Percentiles rank a stretch among this genome's conserved stretches.
phyloP scores from a whole-genome alignment of 2,113 vertebrate genomes.

The Myiozetetes cayanensis region DNA sequence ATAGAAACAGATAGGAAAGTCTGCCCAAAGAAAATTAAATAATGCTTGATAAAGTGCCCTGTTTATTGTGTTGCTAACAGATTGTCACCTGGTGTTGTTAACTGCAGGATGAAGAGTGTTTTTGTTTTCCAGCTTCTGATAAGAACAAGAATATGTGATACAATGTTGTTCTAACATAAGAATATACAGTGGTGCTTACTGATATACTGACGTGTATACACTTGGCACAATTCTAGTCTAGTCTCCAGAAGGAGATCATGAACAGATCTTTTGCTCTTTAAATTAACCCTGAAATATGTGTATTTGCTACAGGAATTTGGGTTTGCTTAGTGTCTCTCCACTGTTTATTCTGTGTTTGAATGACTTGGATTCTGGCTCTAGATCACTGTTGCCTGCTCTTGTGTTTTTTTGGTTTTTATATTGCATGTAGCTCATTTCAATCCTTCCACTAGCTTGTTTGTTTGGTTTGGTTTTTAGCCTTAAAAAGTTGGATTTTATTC shows the following conservation, averaged over 20 bases:
- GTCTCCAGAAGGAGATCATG: not conserved
- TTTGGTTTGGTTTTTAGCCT: not conserved
- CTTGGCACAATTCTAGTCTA: not conserved
- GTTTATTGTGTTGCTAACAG: not conserved
- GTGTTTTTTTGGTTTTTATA: not conserved
- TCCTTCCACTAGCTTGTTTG: not conserved
- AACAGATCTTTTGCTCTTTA: not conserved
- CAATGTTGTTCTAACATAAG: not conserved
- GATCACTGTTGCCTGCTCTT: not conserved
- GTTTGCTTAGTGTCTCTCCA: not conserved
- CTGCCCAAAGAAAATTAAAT: not conserved
- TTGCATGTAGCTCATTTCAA: not conserved
- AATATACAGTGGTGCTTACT: not conserved
- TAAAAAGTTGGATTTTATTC: not conserved
- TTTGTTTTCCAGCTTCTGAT: not conserved
- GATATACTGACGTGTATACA: not conserved
- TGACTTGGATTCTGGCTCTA: not conserved
- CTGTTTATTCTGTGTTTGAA: not conserved
- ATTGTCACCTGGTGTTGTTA: not conserved
- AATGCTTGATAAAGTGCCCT: not conserved
- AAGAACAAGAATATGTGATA: not conserved
- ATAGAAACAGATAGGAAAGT: not conserved
- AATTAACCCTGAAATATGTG: not conserved
- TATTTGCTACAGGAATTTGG: not conserved
- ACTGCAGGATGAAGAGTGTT: not conserved